A percentile compares a stretch with the other conserved stretches of the same genome.
Conservation (phyloP, 2,888 invertebrate species). For the Callinectes sapidus region DNA sequence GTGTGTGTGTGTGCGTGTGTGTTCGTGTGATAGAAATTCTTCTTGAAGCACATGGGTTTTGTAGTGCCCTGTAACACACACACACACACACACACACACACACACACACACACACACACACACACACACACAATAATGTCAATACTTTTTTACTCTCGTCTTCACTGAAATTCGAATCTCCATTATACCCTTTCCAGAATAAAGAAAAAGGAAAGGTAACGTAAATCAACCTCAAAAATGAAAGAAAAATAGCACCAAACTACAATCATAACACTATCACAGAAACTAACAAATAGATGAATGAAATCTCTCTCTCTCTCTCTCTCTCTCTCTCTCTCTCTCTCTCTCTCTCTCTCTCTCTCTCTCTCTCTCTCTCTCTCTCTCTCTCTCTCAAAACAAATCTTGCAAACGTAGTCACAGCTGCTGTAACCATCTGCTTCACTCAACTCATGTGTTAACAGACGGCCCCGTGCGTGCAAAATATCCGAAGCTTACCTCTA, state of each 20-base stretch:
- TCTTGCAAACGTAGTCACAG: not conserved
- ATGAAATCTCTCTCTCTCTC: not conserved
- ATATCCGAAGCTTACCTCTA: not conserved
- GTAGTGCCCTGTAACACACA: not conserved
- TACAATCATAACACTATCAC: not conserved
- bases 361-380: slow-evolving; percentile 18
- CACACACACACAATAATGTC: not conserved
- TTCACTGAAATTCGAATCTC: not conserved
- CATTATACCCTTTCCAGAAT: not conserved
- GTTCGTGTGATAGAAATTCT: not conserved
- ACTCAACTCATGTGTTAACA: not conserved
- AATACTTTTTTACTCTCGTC: not conserved
- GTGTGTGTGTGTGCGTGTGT: slow-evolving; percentile 6
- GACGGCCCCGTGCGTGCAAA: not conserved
- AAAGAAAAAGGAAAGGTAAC: not conserved
- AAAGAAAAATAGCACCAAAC: not conserved
- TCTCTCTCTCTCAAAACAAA: not conserved
- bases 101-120: slow-evolving; percentile 1
- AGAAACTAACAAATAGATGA: no score
- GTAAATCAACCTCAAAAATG: not conserved
- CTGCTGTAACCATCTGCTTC: not conserved
- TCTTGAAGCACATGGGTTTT: not conserved
- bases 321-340: slow-evolving; percentile 32
- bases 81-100: not conserved
- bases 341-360: slow-evolving; percentile 36